phyloP scores from a whole-genome alignment of 2,888 invertebrate species.

The Linyphia triangularis region DNA sequence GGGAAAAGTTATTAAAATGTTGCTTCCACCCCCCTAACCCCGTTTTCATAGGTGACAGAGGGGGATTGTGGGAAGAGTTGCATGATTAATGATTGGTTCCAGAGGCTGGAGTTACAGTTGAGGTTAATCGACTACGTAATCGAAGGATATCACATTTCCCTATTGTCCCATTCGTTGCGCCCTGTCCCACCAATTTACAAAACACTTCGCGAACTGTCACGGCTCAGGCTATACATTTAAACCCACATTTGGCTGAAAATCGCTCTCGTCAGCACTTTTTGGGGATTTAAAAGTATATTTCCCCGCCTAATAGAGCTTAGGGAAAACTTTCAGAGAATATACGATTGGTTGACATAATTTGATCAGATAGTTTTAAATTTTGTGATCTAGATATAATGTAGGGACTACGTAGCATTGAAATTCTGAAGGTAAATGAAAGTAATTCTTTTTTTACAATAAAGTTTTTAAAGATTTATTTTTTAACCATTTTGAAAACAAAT shows the following conservation, averaged over 20 bases:
- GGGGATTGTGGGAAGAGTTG: neutral
- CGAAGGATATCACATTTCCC: slow-evolving; percentile 61
- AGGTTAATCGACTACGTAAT: slow-evolving; percentile 73
- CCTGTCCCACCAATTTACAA: slow-evolving; percentile 37
- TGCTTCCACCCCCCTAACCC: neutral
- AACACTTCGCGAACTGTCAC: slow-evolving; percentile 17
- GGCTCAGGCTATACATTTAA: neutral
- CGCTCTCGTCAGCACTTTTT: too few relatives aligned
- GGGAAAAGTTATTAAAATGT: neutral
- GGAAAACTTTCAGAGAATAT: too few relatives aligned
- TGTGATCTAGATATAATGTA: too few relatives aligned
- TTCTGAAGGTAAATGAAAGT: too few relatives aligned
- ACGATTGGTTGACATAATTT: too few relatives aligned
- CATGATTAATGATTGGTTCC: slow-evolving; percentile 65
- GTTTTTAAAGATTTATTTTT: too few relatives aligned
- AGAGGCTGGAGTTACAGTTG: slow-evolving; percentile 43
- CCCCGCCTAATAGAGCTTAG: too few relatives aligned
- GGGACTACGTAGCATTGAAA: too few relatives aligned
- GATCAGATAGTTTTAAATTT: too few relatives aligned
- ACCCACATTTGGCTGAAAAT: slow-evolving; percentile 42
- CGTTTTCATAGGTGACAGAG: neutral
- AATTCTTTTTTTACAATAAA: too few relatives aligned
- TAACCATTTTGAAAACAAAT: too few relatives aligned
- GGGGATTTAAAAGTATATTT: too few relatives aligned
- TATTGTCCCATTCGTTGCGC: slow-evolving; percentile 66